These are phyloP conservation scores for Chunga burmeisteri DNA, from an alignment of 2,113 vertebrate species.

Conservation along the genomic window DNA sequence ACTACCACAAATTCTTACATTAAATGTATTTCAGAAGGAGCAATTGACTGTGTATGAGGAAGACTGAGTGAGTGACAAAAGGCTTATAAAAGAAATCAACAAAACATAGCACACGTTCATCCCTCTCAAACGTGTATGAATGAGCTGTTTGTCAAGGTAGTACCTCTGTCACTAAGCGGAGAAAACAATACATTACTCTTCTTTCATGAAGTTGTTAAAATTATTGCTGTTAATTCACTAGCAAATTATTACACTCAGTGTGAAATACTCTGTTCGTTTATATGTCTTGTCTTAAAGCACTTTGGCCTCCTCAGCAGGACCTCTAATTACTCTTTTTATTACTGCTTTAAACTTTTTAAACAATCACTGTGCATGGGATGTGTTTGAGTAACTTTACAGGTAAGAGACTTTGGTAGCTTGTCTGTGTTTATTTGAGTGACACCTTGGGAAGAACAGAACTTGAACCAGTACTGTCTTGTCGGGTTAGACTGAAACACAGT, in stretches of 20 bases:
- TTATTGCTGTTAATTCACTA: slow-evolving; percentile 7
- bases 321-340: background rate
- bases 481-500: background rate
- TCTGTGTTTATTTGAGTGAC: background rate
- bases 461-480: background rate
- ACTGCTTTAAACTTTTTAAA: background rate
- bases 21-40: background rate
- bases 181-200: background rate
- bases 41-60: background rate
- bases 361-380: background rate
- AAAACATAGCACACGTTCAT: background rate
- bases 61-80: background rate
- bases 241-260: background rate
- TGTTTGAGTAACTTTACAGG: background rate
- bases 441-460: background rate
- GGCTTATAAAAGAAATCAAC: background rate
- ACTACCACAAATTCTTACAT: background rate
- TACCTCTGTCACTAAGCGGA: background rate
- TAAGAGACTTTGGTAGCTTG: background rate
- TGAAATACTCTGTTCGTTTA: background rate
- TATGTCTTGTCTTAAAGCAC: background rate
- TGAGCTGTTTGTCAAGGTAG: slow-evolving; percentile 8
- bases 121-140: background rate
- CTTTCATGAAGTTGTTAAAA: background rate
- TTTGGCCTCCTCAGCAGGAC: background rate